Evolutionary conservation across 2,888 invertebrate genomes (phyloP).

Genomic region (Carabus problematicus): DNA sequence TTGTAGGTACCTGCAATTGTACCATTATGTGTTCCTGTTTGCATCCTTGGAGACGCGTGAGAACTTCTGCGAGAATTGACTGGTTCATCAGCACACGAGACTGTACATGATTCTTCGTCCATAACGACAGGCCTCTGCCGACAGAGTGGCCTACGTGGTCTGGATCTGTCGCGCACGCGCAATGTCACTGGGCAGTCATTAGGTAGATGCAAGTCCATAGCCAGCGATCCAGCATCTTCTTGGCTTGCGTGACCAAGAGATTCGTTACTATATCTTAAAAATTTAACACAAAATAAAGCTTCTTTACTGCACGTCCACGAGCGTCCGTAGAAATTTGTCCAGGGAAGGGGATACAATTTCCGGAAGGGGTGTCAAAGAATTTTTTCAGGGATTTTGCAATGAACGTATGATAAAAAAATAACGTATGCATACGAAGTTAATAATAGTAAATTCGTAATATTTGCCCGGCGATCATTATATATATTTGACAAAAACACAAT

Average conservation of each 20-base stretch:
- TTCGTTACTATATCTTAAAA: slow-evolving; percentile 60
- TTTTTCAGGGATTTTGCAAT: too few relatives aligned
- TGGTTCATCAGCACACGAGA: slow-evolving; percentile 9
- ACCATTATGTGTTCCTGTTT: slow-evolving; percentile 51
- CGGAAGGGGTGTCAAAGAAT: too few relatives aligned
- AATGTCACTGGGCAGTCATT: slow-evolving; percentile 57
- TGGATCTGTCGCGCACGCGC: slow-evolving; percentile 57
- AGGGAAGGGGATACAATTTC: too few relatives aligned
- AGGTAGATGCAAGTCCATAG: slow-evolving; percentile 75
- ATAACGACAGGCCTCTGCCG: slow-evolving; percentile 80
- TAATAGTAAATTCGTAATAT: too few relatives aligned
- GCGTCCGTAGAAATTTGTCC: too few relatives aligned
- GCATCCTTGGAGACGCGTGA: slow-evolving; percentile 57
- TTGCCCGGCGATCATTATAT: too few relatives aligned
- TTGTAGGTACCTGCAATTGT: slow-evolving; percentile 43
- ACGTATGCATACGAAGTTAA: too few relatives aligned
- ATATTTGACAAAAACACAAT: too few relatives aligned
- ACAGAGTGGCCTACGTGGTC: slow-evolving; percentile 71
- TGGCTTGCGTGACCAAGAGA: slow-evolving; percentile 68
- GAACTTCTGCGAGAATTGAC: slow-evolving; percentile 52
- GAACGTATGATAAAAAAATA: too few relatives aligned
- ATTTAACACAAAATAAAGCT: too few relatives aligned
- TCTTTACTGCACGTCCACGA: too few relatives aligned
- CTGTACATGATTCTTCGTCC: slow-evolving; percentile 61
- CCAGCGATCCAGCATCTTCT: slow-evolving; percentile 67